Conservation (phyloP, 2,888 invertebrate genomes). For the Tillus elongatus region DNA sequence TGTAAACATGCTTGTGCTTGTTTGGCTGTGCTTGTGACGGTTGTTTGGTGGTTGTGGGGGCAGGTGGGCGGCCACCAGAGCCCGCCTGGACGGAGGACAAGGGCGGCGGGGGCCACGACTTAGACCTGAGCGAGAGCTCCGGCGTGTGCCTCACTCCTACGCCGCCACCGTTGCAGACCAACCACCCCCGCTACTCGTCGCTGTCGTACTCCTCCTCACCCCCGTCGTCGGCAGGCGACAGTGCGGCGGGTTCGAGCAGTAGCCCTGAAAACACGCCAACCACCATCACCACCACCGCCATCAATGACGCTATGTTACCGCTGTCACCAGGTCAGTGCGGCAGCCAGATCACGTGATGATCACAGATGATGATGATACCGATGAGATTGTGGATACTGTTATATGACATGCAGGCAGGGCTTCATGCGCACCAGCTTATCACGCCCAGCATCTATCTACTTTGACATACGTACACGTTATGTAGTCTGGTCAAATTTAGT, state of each 20-base stretch:
- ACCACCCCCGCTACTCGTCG: too few species aligned
- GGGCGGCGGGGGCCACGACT: constrained; percentile 24
- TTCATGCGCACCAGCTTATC: constrained; percentile 32
- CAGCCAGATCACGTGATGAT: constrained; percentile 30
- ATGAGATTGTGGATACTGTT: background rate
- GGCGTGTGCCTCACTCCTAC: constrained; percentile 14
- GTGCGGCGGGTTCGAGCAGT: constrained; percentile 1
- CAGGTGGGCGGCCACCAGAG: constrained; percentile 32
- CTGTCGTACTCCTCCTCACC: too few species aligned
- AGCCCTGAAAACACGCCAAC: constrained; percentile 15
- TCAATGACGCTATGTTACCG: too few species aligned
- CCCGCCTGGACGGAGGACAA: constrained; percentile 23
- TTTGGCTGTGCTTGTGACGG: constrained; percentile 39
- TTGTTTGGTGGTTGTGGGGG: constrained; percentile 36
- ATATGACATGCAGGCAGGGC: constrained; percentile 40
- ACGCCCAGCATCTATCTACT: too few species aligned
- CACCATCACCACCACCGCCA: too few species aligned
- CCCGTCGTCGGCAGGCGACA: too few species aligned
- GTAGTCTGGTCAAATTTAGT: too few species aligned
- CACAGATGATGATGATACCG: too few species aligned
- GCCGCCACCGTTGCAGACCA: constrained; percentile 24
- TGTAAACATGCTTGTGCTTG: constrained; percentile 37
- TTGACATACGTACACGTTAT: too few species aligned
- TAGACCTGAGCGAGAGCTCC: constrained; percentile 14
- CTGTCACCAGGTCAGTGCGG: constrained; percentile 44